These are phyloP conservation scores for Heliornis fulica DNA, from an alignment of 2,113 vertebrate species.

Conservation along the genomic window DNA sequence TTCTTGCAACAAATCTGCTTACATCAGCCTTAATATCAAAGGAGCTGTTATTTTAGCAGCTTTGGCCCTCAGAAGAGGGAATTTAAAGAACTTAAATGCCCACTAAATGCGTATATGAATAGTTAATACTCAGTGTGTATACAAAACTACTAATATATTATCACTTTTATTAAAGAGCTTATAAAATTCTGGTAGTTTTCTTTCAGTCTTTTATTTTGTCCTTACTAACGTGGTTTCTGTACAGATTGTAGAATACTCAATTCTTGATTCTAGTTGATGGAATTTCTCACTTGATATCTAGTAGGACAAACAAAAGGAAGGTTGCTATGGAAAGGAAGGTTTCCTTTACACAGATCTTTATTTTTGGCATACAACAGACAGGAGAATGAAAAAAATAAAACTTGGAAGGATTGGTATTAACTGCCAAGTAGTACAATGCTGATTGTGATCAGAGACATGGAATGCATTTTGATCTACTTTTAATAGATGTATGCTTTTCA, in stretches of 20 bases:
- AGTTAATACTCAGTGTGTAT: background rate
- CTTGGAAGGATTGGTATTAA: background rate
- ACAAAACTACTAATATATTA: background rate
- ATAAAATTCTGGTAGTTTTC: accelerated
- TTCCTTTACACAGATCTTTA: background rate
- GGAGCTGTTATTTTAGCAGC: background rate
- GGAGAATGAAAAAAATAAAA: background rate
- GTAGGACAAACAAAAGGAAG: background rate
- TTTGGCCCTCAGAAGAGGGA: background rate
- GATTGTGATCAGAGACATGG: background rate
- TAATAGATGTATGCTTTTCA: background rate
- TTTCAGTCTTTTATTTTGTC: background rate
- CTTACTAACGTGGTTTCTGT: background rate
- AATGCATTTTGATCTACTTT: conserved; percentile 28
- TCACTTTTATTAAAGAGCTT: background rate
- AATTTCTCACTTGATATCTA: background rate
- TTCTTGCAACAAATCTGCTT: background rate
- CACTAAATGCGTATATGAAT: background rate
- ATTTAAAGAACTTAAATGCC: background rate
- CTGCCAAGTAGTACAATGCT: background rate
- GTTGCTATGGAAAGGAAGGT: background rate
- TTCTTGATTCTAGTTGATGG: background rate
- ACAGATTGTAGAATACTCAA: background rate
- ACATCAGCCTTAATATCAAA: background rate
- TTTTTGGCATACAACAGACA: background rate